Percentiles rank a stretch among this genome's conserved stretches.
These are phyloP conservation scores for Phylloscopus trochilus DNA, from an alignment of 2,113 vertebrate species.

Conservation along the genomic window DNA sequence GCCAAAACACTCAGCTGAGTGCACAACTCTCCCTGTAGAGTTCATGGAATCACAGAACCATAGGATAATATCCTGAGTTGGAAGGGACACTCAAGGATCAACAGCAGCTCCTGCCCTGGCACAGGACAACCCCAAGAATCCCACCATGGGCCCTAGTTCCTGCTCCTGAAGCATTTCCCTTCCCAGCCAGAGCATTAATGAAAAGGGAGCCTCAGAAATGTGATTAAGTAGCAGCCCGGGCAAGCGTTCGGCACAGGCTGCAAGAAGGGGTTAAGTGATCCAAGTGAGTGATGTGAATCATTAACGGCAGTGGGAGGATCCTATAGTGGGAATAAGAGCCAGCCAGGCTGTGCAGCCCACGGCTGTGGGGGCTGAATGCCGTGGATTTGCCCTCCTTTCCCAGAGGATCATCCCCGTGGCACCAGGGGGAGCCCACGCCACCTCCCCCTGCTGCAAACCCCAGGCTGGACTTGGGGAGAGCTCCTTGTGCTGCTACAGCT, in stretches of 20 bases:
- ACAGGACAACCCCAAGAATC: neutral
- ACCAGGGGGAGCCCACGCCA: fast-evolving
- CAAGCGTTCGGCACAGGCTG: neutral
- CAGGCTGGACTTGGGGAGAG: fast-evolving
- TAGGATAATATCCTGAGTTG: neutral
- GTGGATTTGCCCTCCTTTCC: neutral
- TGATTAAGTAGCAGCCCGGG: neutral
- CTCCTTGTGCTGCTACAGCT: neutral
- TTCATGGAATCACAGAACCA: neutral
- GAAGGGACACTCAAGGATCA: neutral
- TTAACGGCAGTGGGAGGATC: slow-evolving; percentile 27
- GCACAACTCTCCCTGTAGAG: neutral
- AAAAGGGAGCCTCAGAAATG: neutral
- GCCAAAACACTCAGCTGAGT: fast-evolving
- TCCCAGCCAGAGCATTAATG: neutral
- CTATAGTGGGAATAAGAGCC: neutral
- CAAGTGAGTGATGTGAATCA: neutral
- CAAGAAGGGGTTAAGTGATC: neutral
- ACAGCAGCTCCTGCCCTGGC: neutral
- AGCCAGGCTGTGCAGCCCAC: neutral
- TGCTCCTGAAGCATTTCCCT: neutral
- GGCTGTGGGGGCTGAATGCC: neutral
- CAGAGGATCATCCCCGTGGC: neutral
- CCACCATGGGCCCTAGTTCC: neutral
- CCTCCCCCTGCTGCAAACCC: neutral